Conservation (phyloP, 1,140 invertebrate species). For the Oedothorax gibbosus region DNA sequence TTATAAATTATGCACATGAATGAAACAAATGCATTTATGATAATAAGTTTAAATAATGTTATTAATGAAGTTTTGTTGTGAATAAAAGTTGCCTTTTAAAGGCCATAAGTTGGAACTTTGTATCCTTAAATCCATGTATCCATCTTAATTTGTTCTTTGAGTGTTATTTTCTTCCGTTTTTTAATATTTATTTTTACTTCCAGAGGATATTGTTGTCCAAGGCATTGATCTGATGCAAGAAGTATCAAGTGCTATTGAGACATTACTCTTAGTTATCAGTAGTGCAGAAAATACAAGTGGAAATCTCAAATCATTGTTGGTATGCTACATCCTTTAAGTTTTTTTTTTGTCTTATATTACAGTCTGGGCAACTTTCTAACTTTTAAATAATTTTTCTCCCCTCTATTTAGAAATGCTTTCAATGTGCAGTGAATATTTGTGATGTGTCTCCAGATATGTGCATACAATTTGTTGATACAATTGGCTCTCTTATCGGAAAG, state of each 20-base stretch:
- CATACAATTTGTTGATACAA: constrained; percentile 75
- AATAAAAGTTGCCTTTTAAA: neutral
- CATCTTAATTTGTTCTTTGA: no score
- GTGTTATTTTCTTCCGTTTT: constrained; percentile 67
- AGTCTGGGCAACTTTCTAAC: no score
- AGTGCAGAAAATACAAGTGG: constrained; percentile 34
- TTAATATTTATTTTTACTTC: constrained; percentile 1
- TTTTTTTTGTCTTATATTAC: neutral
- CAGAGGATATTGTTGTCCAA: constrained; percentile 58
- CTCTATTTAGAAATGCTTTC: constrained; percentile 68
- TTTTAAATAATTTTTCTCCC: neutral
- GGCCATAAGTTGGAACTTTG: neutral
- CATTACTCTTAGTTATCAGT: constrained; percentile 76
- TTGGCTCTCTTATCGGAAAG: constrained; percentile 67
- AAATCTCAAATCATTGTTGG: constrained; percentile 36
- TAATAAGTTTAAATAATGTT: no score
- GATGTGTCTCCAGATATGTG: constrained; percentile 74
- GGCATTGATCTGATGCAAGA: constrained; percentile 63
- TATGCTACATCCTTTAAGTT: neutral
- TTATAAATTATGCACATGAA: no score
- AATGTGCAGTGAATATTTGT: constrained; percentile 79
- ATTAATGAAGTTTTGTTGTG: neutral
- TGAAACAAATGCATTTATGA: no score
- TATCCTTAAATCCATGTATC: constrained; percentile 64
- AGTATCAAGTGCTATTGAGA: constrained; percentile 70